phyloP scores from a whole-genome alignment of 2,113 vertebrate genomes.

The Pelobates fuscus region DNA sequence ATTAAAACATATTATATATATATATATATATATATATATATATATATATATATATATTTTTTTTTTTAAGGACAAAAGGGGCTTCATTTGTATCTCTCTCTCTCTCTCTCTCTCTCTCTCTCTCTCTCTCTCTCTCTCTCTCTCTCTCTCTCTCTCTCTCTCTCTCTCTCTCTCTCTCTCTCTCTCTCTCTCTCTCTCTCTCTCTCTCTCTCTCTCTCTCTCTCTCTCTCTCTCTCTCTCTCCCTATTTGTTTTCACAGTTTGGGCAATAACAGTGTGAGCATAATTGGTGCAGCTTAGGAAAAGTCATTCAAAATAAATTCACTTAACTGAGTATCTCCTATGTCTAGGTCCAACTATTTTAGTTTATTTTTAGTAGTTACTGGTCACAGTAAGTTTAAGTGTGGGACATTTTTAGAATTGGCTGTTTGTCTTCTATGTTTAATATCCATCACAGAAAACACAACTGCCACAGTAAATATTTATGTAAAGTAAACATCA shows the following conservation, averaged over 20 bases:
- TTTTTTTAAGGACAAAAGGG: no score
- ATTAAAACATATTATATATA: no score
- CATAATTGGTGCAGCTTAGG: background rate
- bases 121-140: background rate
- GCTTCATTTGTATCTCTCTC: background rate
- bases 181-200: conserved; percentile 44
- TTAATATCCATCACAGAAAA: no score
- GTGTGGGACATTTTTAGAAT: no score
- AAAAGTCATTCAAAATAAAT: background rate
- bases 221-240: conserved; percentile 48
- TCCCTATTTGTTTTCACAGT: background rate
- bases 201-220: conserved; percentile 48
- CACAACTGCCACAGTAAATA: no score
- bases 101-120: background rate
- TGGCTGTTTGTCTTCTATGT: no score
- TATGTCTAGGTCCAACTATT: no score
- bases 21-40: no score
- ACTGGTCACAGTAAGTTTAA: no score
- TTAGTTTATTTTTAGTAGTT: no score
- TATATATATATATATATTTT: no score
- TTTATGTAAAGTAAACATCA: no score
- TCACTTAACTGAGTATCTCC: background rate
- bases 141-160: background rate
- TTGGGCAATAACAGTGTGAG: background rate
- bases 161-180: conserved; percentile 26